Evolutionary conservation across 2,113 vertebrate species (phyloP).

Genomic region (Bothrops jararaca): DNA sequence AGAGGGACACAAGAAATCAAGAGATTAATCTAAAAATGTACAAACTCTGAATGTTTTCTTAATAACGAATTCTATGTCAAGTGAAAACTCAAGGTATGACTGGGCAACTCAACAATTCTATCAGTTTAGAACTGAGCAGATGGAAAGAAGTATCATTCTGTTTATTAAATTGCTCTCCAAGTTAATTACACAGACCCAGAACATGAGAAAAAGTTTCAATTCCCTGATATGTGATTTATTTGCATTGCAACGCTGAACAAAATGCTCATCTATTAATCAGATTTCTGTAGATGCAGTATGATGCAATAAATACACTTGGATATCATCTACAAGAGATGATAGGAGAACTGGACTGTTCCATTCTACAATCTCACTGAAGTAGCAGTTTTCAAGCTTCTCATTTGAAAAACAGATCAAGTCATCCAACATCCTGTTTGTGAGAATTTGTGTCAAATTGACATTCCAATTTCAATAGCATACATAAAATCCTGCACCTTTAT

Average conservation of each 20-base stretch:
- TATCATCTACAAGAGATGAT: not conserved
- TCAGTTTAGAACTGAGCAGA: not conserved
- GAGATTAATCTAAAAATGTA: not conserved
- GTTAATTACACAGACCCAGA: not conserved
- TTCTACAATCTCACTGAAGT: slow-evolving; percentile 34
- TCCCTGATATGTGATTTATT: not conserved
- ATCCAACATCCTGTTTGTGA: slow-evolving; percentile 65
- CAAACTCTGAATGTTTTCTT: not conserved
- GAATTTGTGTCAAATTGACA: slow-evolving; percentile 74
- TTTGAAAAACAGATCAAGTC: slow-evolving; percentile 48
- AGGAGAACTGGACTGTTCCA: slow-evolving; percentile 17
- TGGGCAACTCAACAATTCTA: not conserved
- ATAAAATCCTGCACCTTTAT: slow-evolving; percentile 69
- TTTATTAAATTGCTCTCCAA: not conserved
- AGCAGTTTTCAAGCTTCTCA: slow-evolving; percentile 39
- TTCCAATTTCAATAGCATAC: slow-evolving; percentile 67
- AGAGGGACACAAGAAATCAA: not conserved
- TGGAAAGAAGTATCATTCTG: not conserved
- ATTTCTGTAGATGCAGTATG: not conserved
- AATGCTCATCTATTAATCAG: not conserved
- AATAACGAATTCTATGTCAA: not conserved
- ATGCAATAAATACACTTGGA: slow-evolving; percentile 29
- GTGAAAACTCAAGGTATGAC: not conserved
- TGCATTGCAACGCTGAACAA: not conserved
- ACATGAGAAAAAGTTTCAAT: not conserved